A percentile compares a stretch with the other conserved stretches of the same genome.
Conservation (phyloP, 2,113 vertebrate genomes). For the Lanius collurio region DNA sequence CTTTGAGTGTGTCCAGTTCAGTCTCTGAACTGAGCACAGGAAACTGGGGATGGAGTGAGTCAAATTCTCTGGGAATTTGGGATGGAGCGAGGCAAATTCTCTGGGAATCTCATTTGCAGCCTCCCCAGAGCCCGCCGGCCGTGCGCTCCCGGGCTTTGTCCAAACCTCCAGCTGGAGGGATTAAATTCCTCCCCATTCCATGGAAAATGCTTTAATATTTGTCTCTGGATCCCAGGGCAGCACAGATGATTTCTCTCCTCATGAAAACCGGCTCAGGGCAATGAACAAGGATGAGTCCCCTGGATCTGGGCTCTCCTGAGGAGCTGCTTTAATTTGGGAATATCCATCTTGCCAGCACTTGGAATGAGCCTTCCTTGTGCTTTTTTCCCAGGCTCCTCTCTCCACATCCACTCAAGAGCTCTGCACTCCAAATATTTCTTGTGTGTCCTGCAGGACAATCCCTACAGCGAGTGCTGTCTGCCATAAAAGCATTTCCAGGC, state of each 20-base stretch:
- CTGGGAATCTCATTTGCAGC: conserved; percentile 7
- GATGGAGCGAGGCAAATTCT: neutral
- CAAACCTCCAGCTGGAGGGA: neutral
- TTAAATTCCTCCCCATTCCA: neutral
- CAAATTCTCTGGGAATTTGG: neutral
- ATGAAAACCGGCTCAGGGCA: neutral
- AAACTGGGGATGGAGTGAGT: neutral
- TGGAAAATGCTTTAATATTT: neutral
- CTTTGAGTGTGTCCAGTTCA: conserved; percentile 1
- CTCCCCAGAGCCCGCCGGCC: neutral
- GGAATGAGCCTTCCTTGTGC: neutral
- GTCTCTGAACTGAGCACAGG: conserved; percentile 26
- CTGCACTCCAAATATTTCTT: neutral
- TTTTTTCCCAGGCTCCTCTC: neutral
- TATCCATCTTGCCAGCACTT: neutral
- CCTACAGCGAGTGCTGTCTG: neutral
- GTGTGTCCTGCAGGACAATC: neutral
- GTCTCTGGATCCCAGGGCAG: neutral
- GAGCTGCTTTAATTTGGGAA: neutral
- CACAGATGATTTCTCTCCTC: neutral
- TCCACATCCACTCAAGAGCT: neutral
- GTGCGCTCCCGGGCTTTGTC: neutral
- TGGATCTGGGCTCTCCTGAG: neutral
- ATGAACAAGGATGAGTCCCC: neutral
- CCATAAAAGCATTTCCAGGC: neutral